Percentiles rank a stretch among this genome's conserved stretches.
Conservation (phyloP, 1,140 invertebrate species). For the Orussus abietinus region DNA sequence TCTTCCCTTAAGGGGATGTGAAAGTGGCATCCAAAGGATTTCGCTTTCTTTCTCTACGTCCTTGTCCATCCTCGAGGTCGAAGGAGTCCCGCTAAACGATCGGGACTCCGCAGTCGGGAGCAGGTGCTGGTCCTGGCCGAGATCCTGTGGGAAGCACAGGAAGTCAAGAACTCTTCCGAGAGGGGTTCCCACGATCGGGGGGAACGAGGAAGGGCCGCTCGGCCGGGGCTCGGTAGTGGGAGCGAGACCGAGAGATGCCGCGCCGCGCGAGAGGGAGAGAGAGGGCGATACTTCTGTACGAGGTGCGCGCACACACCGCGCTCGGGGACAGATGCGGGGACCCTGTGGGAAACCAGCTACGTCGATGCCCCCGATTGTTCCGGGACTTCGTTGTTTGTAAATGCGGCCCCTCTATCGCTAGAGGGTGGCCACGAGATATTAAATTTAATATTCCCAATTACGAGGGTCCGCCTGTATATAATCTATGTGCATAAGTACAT, state of each 20-base stretch:
- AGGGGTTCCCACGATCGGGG: constrained; percentile 51
- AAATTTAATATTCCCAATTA: constrained; percentile 23
- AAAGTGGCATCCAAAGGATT: constrained; percentile 1
- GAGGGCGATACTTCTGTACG: constrained; percentile 1
- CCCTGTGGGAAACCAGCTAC: constrained; percentile 47
- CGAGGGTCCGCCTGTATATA: constrained; percentile 14
- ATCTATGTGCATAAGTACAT: neutral
- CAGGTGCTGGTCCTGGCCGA: constrained; percentile 41
- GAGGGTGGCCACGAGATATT: constrained; percentile 16
- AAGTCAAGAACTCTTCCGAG: constrained; percentile 55
- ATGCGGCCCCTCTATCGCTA: constrained; percentile 6
- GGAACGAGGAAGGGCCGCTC: constrained; percentile 8
- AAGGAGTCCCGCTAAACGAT: constrained; percentile 19
- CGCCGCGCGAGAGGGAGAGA: neutral
- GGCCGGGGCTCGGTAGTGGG: neutral
- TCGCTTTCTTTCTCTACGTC: constrained; percentile 1
- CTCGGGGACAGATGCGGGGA: constrained; percentile 42
- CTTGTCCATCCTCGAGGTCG: too few relatives aligned
- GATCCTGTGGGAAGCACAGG: constrained; percentile 52
- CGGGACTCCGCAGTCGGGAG: too few relatives aligned
- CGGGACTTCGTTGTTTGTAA: constrained; percentile 10
- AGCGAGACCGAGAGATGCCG: neutral
- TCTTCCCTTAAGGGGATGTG: too few relatives aligned
- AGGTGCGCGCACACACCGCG: constrained; percentile 18
- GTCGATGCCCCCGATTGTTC: neutral